Base-by-base conservation (phyloP, 2,888 invertebrate genomes). In the Tenthredo mesomela region DNA sequence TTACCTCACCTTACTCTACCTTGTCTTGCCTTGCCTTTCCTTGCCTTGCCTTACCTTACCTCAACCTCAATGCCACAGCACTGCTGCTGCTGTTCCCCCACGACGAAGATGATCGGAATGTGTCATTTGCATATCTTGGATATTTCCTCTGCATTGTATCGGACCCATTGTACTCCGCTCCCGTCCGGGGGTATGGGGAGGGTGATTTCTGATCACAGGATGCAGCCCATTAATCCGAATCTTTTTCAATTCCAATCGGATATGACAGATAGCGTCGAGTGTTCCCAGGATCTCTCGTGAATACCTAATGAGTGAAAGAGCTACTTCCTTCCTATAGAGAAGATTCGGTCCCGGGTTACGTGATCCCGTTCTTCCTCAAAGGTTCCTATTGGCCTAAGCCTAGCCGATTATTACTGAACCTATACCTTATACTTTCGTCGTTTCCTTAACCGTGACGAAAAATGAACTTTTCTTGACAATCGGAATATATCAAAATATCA, bases 61-160 rank as follows among this genome's bases (percentile, higher is more conserved):
- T 54, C 54, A 54, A 54, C 71, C 70, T 86, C 84, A 37, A 61
- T 67, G 82, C 70, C 73, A 78, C 80, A 37, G 86, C 85, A 85
- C 86, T 85, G 87, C 88, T 88, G 87, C 88, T 88, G 89, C 89
- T 88, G 43, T 82, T 67, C 82, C 82, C 82, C 82, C 70, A 82
- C 82, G 82, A 67, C 91, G 91, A 93, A 93, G 93, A 93, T 93
- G 92, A 93, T 93, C 93, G 92, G 91, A 91, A 91, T 90, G 90
- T 88, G 89, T 85, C 86, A 91, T 93, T 93, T 93, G 93, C 93
- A 93, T 93, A 93, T 93, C 93, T 93, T 92, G 92, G 92, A 93
- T 92, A 91, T 93, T 93, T 93, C 92, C 92, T 93, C 92, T 92
- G 82, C 93, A 92, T 92, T 93, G 93, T 93, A 92, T 92, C 90